Evolutionary conservation across 2,797 vertebrate genomes (phyloP).

Genomic region (Sebastes kiyomatsui): DNA sequence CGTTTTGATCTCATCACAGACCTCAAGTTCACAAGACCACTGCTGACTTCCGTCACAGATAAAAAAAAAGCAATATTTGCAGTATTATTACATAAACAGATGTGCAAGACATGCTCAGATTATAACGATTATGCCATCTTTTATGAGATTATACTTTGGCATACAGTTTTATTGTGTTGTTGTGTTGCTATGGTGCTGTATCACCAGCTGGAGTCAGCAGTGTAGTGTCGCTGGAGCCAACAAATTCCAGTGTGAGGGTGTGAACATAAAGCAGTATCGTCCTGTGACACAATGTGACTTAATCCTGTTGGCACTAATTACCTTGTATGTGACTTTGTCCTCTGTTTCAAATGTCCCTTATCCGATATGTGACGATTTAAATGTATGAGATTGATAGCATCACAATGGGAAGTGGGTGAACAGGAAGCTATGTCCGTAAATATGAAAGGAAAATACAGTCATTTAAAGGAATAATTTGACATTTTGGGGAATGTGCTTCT

Average conservation of each 20-base stretch:
- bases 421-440: too few relatives aligned
- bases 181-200: slow-evolving; percentile 33
- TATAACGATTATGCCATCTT: background rate
- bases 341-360: background rate
- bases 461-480: background rate
- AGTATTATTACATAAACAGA: background rate
- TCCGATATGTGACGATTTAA: background rate
- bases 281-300: background rate
- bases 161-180: slow-evolving; percentile 25
- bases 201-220: background rate
- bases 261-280: slow-evolving; percentile 1
- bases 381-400: background rate
- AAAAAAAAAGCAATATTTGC: background rate
- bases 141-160: background rate
- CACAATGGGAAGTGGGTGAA: background rate
- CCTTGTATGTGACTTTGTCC: background rate
- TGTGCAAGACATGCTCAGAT: background rate
- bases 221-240: background rate
- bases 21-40: background rate
- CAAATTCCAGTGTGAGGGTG: slow-evolving; percentile 24
- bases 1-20: background rate
- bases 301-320: background rate
- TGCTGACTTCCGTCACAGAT: background rate
- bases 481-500: too few relatives aligned
- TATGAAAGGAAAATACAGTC: background rate